These are phyloP conservation scores for Vespertilio murinus DNA, from an alignment of 2,797 vertebrate genomes.

Conservation along the genomic window DNA sequence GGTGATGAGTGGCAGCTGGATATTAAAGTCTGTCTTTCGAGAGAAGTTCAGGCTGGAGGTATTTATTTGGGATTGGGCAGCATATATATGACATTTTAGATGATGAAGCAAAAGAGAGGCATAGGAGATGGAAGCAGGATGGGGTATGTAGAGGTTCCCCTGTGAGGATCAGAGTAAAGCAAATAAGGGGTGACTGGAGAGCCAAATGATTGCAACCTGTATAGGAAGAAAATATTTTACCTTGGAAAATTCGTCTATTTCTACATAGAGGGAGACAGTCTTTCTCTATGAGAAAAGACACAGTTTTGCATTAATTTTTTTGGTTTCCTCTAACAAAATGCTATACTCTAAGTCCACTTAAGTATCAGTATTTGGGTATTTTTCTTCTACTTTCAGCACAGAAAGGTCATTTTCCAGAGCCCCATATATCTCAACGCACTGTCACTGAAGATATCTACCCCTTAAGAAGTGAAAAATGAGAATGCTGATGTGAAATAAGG, in stretches of 20 bases:
- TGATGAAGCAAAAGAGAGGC: not conserved
- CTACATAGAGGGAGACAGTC: not conserved
- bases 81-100: not conserved
- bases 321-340: slow-evolving; percentile 6
- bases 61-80: not conserved
- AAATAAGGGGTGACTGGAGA: not conserved
- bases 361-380: not conserved
- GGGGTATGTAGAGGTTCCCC: not conserved
- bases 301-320: not conserved
- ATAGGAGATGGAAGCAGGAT: not conserved
- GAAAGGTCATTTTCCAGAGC: slow-evolving; percentile 6
- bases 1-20: not conserved
- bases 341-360: not conserved
- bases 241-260: not conserved
- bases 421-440: not conserved
- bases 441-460: not conserved
- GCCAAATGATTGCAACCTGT: slow-evolving; percentile 2
- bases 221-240: not conserved
- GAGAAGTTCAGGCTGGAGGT: not conserved
- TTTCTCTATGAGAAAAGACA: not conserved
- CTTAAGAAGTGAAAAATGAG: slow-evolving; percentile 46
- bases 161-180: not conserved
- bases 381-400: not conserved
- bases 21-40: not conserved
- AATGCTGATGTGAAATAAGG: not conserved